A percentile compares a stretch with the other conserved stretches of the same genome.
These are phyloP conservation scores for Sebastes vulpes DNA, from an alignment of 2,797 vertebrate species.

Conservation along the genomic window DNA sequence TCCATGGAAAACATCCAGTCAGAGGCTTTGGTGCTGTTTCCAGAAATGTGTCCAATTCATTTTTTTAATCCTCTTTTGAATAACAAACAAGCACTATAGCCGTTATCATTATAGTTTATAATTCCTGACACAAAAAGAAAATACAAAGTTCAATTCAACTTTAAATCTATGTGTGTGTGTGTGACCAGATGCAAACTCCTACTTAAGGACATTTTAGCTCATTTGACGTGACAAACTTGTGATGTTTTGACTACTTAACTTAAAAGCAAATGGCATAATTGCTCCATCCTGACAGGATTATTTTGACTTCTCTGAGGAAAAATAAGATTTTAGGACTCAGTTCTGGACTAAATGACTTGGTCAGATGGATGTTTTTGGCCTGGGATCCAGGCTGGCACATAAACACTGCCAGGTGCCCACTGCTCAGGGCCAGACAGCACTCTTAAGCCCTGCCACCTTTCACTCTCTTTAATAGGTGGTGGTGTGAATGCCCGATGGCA, in stretches of 20 bases:
- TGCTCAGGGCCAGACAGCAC: slow-evolving; percentile 65
- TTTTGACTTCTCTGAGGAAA: not conserved
- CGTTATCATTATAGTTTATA: not conserved
- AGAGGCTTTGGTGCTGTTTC: not conserved
- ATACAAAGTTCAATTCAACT: not conserved
- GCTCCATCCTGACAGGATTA: not conserved
- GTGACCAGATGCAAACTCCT: not conserved
- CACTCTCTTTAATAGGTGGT: slow-evolving; percentile 68
- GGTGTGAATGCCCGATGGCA: slow-evolving; percentile 67
- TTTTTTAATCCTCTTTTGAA: not conserved
- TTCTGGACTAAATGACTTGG: slow-evolving; percentile 24
- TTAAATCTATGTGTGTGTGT: not conserved
- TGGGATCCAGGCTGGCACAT: slow-evolving; percentile 56
- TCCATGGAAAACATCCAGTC: not conserved
- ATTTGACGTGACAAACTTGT: not conserved
- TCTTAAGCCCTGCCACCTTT: slow-evolving; percentile 68
- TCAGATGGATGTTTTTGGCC: slow-evolving; percentile 65
- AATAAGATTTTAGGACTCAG: not conserved
- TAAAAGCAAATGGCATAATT: not conserved
- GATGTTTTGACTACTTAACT: not conserved
- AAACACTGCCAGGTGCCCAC: slow-evolving; percentile 67
- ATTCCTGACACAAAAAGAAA: not conserved
- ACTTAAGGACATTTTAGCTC: not conserved
- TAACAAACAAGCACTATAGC: not conserved
- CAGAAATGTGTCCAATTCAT: not conserved